A percentile compares a stretch with the other conserved stretches of the same genome.
phyloP scores from a whole-genome alignment of 1,140 invertebrate species.

The Caerostris darwini region DNA sequence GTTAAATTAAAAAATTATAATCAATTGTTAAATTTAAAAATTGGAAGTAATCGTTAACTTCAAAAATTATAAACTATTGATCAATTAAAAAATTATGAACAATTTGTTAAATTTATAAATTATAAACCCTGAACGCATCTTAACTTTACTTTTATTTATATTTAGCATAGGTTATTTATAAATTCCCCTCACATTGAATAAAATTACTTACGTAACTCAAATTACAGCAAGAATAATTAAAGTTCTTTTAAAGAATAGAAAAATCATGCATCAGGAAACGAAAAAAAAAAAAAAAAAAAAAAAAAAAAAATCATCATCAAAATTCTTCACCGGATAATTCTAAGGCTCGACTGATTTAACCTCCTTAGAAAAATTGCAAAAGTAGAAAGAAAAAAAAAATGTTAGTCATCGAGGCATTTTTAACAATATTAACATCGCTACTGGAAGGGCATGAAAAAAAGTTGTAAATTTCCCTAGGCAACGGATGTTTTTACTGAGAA shows the following conservation, averaged over 20 bases:
- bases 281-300: not conserved
- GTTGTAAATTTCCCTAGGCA: conserved; percentile 35
- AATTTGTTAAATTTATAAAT: too few relatives aligned
- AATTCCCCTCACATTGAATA: too few relatives aligned
- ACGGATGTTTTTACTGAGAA: conserved; percentile 39
- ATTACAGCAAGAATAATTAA: not conserved
- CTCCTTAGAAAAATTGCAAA: not conserved
- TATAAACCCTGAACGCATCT: too few relatives aligned
- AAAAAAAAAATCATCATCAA: not conserved
- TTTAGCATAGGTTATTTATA: too few relatives aligned
- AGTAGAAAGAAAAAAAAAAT: not conserved
- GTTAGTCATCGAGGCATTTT: not conserved
- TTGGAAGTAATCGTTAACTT: too few relatives aligned
- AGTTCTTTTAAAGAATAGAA: not conserved
- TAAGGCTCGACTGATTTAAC: not conserved
- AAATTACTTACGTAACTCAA: too few relatives aligned
- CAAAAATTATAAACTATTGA: too few relatives aligned
- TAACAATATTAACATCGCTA: not conserved
- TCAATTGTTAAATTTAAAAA: too few relatives aligned
- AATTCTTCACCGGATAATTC: not conserved
- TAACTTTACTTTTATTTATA: too few relatives aligned
- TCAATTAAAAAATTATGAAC: too few relatives aligned
- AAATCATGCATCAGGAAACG: not conserved
- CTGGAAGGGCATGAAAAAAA: not conserved
- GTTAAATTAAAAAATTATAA: too few relatives aligned